Percentiles rank a stretch among this genome's conserved stretches.
phyloP scores from a whole-genome alignment of 1,140 invertebrate genomes.

The Pogonomyrmex californicus region DNA sequence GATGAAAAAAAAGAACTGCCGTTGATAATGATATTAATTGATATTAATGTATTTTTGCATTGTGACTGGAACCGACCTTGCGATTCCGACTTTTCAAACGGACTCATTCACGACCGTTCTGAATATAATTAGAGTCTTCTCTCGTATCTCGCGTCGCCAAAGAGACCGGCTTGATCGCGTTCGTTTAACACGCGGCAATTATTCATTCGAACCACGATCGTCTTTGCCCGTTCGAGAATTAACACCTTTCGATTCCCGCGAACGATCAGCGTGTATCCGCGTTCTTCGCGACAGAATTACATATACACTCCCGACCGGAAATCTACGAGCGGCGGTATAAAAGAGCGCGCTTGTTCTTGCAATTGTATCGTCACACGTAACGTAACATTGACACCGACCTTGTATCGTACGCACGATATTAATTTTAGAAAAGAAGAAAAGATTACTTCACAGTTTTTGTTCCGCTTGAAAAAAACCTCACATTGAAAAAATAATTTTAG shows the following conservation, averaged over 20 bases:
- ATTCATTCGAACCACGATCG: slow-evolving; percentile 49
- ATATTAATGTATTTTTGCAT: slow-evolving; percentile 14
- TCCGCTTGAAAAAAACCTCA: background rate
- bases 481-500: background rate
- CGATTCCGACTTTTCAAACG: slow-evolving; percentile 42
- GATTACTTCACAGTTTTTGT: background rate
- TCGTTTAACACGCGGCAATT: slow-evolving; percentile 59
- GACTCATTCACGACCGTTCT: slow-evolving; percentile 31
- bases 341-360: slow-evolving; percentile 35
- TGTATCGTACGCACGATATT: background rate
- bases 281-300: slow-evolving; percentile 45
- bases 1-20: background rate
- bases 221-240: slow-evolving; percentile 9
- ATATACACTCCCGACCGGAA: slow-evolving; percentile 17
- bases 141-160: slow-evolving; percentile 32
- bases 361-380: background rate
- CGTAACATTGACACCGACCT: background rate
- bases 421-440: slow-evolving; percentile 1
- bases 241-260: slow-evolving; percentile 34
- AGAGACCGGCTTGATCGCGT: slow-evolving; percentile 15
- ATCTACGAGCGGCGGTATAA: background rate
- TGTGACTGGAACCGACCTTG: slow-evolving; percentile 4
- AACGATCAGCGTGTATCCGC: slow-evolving; percentile 9
- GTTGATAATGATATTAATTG: background rate
- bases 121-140: slow-evolving; percentile 55